Percentiles rank a stretch among this genome's conserved stretches.
Evolutionary conservation across 2,888 invertebrate genomes (phyloP).

Genomic region (Incurvaria masculella): DNA sequence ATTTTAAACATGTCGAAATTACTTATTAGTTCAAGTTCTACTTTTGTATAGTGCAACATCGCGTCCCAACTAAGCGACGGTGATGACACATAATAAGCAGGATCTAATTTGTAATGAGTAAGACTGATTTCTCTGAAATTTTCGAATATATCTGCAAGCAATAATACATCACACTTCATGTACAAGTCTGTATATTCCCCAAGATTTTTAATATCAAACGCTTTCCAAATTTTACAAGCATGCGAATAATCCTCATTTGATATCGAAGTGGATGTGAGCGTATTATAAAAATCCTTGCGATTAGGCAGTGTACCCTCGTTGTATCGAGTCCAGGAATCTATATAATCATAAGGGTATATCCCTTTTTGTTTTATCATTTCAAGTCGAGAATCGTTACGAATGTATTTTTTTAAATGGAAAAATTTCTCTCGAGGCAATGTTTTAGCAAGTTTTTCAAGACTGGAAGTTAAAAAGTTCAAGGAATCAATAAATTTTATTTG

Average conservation of each 20-base stretch:
- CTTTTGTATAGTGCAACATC: too few relatives aligned
- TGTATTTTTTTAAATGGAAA: slow-evolving; percentile 4
- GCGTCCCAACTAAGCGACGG: slow-evolving; percentile 11
- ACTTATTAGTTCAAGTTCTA: too few relatives aligned
- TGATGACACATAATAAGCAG: slow-evolving; percentile 6
- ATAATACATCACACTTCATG: slow-evolving; percentile 10
- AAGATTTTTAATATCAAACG: slow-evolving; percentile 6
- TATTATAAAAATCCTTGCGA: slow-evolving; percentile 3
- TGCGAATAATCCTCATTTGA: not conserved
- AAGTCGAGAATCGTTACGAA: slow-evolving; percentile 3
- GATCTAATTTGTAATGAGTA: slow-evolving; percentile 7
- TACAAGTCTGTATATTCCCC: slow-evolving; percentile 12
- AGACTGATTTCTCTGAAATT: slow-evolving; percentile 9
- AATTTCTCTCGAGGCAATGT: slow-evolving; percentile 5
- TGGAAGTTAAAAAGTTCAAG: slow-evolving; percentile 9
- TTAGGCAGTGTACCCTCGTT: slow-evolving; percentile 6
- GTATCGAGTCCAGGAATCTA: slow-evolving; percentile 7
- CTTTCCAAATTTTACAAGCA: slow-evolving; percentile 5
- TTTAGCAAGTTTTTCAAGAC: slow-evolving; percentile 9
- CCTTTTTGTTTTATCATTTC: slow-evolving; percentile 7
- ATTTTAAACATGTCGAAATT: too few relatives aligned
- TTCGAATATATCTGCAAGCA: slow-evolving; percentile 9
- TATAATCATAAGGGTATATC: slow-evolving; percentile 11
- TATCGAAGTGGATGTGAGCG: slow-evolving; percentile 1
- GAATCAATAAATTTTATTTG: slow-evolving; percentile 6